phyloP scores from a whole-genome alignment of 2,888 invertebrate species.

The Tachina grossa region DNA sequence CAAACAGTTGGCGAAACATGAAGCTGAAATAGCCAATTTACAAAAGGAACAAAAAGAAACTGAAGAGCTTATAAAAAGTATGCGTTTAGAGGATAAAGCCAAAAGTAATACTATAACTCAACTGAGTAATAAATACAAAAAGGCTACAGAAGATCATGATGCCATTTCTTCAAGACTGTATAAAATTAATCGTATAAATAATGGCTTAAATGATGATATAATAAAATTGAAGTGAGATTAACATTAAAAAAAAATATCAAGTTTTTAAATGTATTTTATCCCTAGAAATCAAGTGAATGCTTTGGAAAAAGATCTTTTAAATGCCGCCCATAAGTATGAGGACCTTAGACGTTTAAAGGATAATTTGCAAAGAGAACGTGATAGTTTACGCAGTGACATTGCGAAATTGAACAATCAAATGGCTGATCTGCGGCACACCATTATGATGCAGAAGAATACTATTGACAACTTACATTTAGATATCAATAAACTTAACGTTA shows the following conservation, averaged over 20 bases:
- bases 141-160: conserved; percentile 76
- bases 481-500: conserved; percentile 75
- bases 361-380: conserved; percentile 77
- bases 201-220: conserved; percentile 76
- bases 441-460: conserved; percentile 76
- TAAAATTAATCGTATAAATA: conserved; percentile 76
- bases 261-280: background rate
- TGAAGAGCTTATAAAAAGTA: conserved; percentile 74
- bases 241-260: background rate
- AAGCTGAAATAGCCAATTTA: conserved; percentile 75
- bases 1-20: conserved; percentile 74
- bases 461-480: conserved; percentile 77
- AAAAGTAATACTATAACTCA: conserved; percentile 73
- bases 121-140: conserved; percentile 76
- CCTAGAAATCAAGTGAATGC: conserved; percentile 77
- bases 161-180: conserved; percentile 75
- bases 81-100: conserved; percentile 77
- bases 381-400: conserved; percentile 77
- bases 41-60: conserved; percentile 74
- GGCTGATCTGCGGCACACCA: conserved; percentile 76
- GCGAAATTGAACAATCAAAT: conserved; percentile 76
- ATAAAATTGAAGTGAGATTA: conserved; percentile 73
- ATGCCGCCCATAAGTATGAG: conserved; percentile 75
- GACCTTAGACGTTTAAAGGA: conserved; percentile 77
- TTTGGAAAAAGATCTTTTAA: conserved; percentile 77